Base-by-base conservation (phyloP, 2,888 invertebrate genomes). In the Hybos culiciformis region DNA sequence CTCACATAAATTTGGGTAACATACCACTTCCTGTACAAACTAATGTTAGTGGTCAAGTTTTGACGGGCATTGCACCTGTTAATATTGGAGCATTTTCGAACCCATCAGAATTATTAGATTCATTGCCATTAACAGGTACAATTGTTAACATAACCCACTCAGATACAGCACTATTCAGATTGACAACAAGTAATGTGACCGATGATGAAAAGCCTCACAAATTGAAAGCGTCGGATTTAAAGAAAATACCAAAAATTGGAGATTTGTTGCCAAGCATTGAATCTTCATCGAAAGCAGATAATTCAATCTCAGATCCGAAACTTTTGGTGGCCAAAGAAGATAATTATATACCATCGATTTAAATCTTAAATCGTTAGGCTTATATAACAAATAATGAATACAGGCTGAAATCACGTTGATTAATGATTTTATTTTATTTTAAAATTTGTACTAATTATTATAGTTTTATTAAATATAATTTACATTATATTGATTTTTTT, bases 1-100 rank as follows among this genome's bases (percentile, higher is more conserved):
- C 66, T 31, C 58, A 64, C 44, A 66, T 73, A 24, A 68, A 73
- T 54, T 55, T 73, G 38, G 70, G 70, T 38, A 66, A 69, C 43
- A 71, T 74, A 21, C 73, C 72, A 8, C 46, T 72, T 24, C 73
- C 73, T 32, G 63, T 72, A 14, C 71, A 72, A 52, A 71, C 72
- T 2, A 73, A 73, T 49, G 59, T 73, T 20, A 69, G 68, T 41
- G 72, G 72, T 1, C 68, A 71, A 47, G 62, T 70, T 3, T 57
- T 73, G 2, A 73, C 73, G 0, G 72, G 71, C 6, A 62, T 72
- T 40, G 67, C 70, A 2, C 70, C 70, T 0, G 56, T 68, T 1
- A 66, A 69, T 47, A 61, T 71, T 45, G 70, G 71, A 6, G 61
- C 64, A 5, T 62, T 67, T 24, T 57, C 63, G 48, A 61, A 60